phyloP scores from a whole-genome alignment of 2,888 invertebrate species.

The Ptilodon capucinus region DNA sequence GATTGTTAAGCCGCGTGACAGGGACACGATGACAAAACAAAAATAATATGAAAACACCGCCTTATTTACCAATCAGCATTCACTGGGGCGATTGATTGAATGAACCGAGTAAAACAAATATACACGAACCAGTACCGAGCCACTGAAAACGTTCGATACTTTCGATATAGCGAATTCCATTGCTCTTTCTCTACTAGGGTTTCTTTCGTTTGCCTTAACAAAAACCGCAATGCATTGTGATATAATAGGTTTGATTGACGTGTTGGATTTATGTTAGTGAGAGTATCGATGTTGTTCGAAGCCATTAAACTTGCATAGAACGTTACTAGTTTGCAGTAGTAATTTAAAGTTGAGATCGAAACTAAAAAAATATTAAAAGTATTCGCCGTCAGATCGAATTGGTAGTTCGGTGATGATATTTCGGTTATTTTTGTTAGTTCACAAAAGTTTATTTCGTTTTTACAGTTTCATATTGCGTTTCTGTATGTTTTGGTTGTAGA shows the following conservation, averaged over 20 bases:
- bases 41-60: constrained; percentile 40
- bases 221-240: constrained; percentile 4
- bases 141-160: not conserved
- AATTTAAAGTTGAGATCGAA: constrained; percentile 67
- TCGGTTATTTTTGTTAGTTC: constrained; percentile 2
- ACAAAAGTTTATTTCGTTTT: constrained; percentile 3
- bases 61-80: constrained; percentile 68
- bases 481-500: not conserved
- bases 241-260: accelerated
- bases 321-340: constrained; percentile 54
- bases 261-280: constrained; percentile 6
- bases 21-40: constrained; percentile 38
- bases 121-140: constrained; percentile 20
- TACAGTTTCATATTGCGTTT: not conserved
- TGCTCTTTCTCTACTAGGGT: not conserved
- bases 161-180: not conserved
- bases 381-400: constrained; percentile 27
- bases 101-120: constrained; percentile 57
- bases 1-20: constrained; percentile 52
- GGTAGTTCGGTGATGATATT: constrained; percentile 15
- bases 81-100: constrained; percentile 65
- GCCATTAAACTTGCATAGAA: constrained; percentile 60
- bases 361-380: constrained; percentile 47
- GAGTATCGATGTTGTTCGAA: constrained; percentile 38
- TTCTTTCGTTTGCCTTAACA: not conserved